Percentiles rank a stretch among this genome's conserved stretches.
Conservation (phyloP, 2,113 vertebrate species). For the Channa argus region DNA sequence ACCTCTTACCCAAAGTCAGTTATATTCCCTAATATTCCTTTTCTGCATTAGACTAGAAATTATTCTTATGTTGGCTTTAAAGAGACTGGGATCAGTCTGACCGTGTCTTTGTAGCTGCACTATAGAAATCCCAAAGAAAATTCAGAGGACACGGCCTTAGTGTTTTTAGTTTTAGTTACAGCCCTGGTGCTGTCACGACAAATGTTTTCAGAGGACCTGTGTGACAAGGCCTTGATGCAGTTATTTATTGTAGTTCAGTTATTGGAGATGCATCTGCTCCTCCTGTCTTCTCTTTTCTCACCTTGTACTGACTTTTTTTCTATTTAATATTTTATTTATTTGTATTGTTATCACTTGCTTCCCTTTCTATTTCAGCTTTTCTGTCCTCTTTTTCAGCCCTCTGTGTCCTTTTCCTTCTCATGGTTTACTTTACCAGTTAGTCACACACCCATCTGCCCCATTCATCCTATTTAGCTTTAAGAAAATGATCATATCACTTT, state of each 20-base stretch:
- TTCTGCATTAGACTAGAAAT: no score
- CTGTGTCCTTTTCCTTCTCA: neutral
- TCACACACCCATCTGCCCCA: slow-evolving; percentile 36
- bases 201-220: slow-evolving; percentile 22
- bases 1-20: no score
- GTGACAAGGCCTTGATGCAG: slow-evolving; percentile 14
- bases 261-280: neutral
- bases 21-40: no score
- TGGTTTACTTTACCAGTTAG: slow-evolving; percentile 28
- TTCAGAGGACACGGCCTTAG: slow-evolving; percentile 2
- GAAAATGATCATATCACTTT: slow-evolving; percentile 49
- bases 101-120: no score
- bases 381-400: slow-evolving; percentile 24
- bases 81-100: no score
- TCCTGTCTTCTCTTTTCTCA: slow-evolving; percentile 9
- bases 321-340: no score
- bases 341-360: neutral
- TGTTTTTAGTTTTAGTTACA: slow-evolving; percentile 10
- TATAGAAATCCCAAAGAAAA: neutral
- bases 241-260: slow-evolving; percentile 1
- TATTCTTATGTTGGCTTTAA: neutral
- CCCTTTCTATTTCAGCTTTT: neutral
- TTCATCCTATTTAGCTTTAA: slow-evolving; percentile 32
- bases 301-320: neutral
- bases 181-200: slow-evolving; percentile 41